phyloP scores from a whole-genome alignment of 2,888 invertebrate species.

The Abrostola tripartita region DNA sequence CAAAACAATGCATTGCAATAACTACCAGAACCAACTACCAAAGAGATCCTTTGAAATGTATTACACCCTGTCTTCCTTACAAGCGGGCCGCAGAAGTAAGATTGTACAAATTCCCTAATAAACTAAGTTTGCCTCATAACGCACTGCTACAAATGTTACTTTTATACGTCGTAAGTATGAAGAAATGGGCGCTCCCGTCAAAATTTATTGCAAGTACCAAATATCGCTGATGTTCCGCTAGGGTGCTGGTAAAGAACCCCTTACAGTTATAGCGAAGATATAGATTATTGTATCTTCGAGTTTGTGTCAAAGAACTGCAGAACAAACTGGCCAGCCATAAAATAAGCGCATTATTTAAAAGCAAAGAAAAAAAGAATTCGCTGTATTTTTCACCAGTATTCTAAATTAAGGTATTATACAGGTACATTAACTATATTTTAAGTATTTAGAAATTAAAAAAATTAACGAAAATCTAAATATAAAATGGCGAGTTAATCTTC shows the following conservation, averaged over 20 bases:
- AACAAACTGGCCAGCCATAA: not conserved
- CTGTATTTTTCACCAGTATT: no score
- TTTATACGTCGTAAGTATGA: not conserved
- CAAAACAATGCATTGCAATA: no score
- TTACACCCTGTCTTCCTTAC: no score
- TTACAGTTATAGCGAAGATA: not conserved
- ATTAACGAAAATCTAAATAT: no score
- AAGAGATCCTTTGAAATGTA: no score
- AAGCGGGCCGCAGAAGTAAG: not conserved
- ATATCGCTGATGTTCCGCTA: not conserved
- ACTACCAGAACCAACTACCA: no score
- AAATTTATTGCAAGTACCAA: constrained; percentile 1
- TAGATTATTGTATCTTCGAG: not conserved
- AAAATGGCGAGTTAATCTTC: not conserved
- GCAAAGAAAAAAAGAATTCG: no score
- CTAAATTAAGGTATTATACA: no score
- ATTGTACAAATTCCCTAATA: not conserved
- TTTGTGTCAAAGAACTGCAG: not conserved
- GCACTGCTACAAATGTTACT: constrained; percentile 1
- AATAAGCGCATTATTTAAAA: not conserved
- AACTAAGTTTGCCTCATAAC: constrained; percentile 3
- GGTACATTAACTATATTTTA: no score
- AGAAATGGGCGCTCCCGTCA: not conserved
- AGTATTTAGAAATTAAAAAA: no score
- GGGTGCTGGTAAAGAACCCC: not conserved